phyloP scores from a whole-genome alignment of 2,113 vertebrate genomes.

The Gadus macrocephalus region DNA sequence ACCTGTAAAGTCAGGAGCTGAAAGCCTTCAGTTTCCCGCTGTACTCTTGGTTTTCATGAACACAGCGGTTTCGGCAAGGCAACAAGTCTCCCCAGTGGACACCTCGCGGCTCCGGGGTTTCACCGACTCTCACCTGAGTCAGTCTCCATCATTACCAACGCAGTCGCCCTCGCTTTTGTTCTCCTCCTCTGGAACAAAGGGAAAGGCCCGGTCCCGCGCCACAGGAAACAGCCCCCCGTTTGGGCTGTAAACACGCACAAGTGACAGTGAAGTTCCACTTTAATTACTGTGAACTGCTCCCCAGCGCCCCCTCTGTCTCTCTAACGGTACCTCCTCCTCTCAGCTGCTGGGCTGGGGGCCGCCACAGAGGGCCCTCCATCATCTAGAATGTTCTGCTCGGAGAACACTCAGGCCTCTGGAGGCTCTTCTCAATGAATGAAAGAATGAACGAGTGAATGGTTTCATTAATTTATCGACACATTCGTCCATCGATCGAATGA shows the following conservation, averaged over 20 bases:
- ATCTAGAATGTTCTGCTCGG: constrained; percentile 58
- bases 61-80: no score
- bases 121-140: no score
- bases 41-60: no score
- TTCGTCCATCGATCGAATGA: no score
- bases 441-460: no score
- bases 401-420: constrained; percentile 27
- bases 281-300: constrained; percentile 67
- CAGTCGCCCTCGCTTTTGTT: not conserved
- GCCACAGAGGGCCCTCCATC: constrained; percentile 47
- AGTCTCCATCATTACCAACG: constrained; percentile 18
- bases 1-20: constrained; percentile 1
- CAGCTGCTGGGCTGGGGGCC: constrained; percentile 52
- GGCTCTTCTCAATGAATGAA: no score
- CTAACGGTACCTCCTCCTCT: constrained; percentile 54
- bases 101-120: no score
- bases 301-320: constrained; percentile 56
- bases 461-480: no score
- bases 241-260: constrained; percentile 57
- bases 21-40: not conserved
- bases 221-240: constrained; percentile 40
- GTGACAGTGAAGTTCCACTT: constrained; percentile 59
- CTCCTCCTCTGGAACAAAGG: constrained; percentile 40
- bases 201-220: constrained; percentile 40
- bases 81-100: no score